Conservation (phyloP, 2,113 vertebrate genomes). For the Colistium nudipinnis region DNA sequence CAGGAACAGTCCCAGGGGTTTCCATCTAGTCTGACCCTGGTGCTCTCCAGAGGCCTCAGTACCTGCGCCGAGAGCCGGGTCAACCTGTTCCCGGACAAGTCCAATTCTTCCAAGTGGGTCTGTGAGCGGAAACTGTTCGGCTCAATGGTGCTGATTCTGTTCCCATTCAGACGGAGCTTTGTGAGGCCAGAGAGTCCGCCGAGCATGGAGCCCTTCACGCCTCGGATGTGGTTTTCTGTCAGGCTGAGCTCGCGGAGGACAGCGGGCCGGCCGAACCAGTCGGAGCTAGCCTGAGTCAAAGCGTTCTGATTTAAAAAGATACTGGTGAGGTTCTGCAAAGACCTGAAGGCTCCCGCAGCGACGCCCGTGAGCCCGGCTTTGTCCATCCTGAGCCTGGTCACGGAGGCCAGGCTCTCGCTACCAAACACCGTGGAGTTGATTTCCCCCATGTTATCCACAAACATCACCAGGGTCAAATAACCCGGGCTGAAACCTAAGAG, state of each 20-base stretch:
- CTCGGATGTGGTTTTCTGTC: constrained; percentile 57
- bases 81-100: constrained; percentile 78
- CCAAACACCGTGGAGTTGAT: constrained; percentile 69
- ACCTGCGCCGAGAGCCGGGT: constrained; percentile 50
- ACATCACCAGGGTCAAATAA: constrained; percentile 56
- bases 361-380: constrained; percentile 52
- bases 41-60: constrained; percentile 53
- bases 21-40: constrained; percentile 56
- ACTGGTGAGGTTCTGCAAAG: constrained; percentile 62
- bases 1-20: constrained; percentile 84
- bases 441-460: constrained; percentile 28
- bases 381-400: constrained; percentile 62
- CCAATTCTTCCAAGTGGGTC: constrained; percentile 56
- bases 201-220: constrained; percentile 39
- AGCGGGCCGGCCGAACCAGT: constrained; percentile 70
- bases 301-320: constrained; percentile 68
- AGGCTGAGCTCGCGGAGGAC: constrained; percentile 61
- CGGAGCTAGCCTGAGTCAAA: constrained; percentile 48
- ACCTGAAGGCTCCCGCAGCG: constrained; percentile 56
- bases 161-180: constrained; percentile 62
- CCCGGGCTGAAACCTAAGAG: constrained; percentile 61
- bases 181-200: constrained; percentile 52
- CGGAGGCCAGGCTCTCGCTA: constrained; percentile 62
- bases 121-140: constrained; percentile 52
- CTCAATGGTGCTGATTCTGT: constrained; percentile 63